Conservation (phyloP, 2,888 invertebrate species). For the Acrobasis consociella region DNA sequence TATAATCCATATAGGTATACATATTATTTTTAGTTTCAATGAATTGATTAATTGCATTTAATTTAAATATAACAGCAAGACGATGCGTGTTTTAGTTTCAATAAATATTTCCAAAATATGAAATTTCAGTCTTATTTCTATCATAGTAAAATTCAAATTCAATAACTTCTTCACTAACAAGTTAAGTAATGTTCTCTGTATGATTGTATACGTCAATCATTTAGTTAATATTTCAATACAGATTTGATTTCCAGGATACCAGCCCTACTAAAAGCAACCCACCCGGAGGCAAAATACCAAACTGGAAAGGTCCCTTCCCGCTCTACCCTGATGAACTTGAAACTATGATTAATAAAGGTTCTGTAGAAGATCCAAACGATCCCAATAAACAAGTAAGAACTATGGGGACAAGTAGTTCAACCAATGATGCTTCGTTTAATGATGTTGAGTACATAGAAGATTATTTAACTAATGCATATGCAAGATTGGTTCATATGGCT, state of each 20-base stretch:
- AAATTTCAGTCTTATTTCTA: too few species aligned
- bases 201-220: too few species aligned
- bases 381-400: constrained; percentile 30
- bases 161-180: too few species aligned
- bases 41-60: too few species aligned
- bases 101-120: too few species aligned
- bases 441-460: constrained; percentile 64
- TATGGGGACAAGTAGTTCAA: constrained; percentile 32
- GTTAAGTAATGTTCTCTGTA: too few species aligned
- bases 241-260: not conserved
- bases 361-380: constrained; percentile 40
- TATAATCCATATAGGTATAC: too few species aligned
- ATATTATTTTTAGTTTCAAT: too few species aligned
- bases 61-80: too few species aligned
- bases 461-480: constrained; percentile 53
- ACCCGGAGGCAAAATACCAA: constrained; percentile 47
- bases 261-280: constrained; percentile 27
- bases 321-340: constrained; percentile 64
- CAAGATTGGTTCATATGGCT: constrained; percentile 54
- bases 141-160: too few species aligned
- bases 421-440: constrained; percentile 36
- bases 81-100: too few species aligned
- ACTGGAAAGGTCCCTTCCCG: constrained; percentile 68
- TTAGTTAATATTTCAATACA: too few species aligned
- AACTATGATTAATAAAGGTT: constrained; percentile 43